Evolutionary conservation across 2,113 vertebrate species (phyloP).

Genomic region (Nannobrachium achirus): DNA sequence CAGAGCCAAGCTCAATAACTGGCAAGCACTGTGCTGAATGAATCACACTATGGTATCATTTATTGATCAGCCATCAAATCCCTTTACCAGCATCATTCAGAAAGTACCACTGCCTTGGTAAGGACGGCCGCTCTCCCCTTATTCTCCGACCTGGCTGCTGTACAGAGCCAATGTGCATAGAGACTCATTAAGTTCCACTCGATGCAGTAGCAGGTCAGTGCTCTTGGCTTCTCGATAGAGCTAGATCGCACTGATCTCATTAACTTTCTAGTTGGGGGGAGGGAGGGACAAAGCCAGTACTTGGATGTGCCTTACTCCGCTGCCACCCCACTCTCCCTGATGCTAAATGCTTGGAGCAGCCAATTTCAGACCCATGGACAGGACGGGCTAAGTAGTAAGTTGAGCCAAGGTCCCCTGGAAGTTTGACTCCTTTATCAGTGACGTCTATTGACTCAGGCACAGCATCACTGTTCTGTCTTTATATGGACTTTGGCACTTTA

Average conservation of each 20-base stretch:
- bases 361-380: conserved; percentile 45
- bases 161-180: conserved; percentile 32
- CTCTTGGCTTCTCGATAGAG: conserved; percentile 52
- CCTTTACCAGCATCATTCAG: conserved; percentile 38
- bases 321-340: conserved; percentile 9
- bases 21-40: conserved; percentile 45
- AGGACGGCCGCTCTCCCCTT: conserved; percentile 32
- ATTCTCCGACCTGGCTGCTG: conserved; percentile 12
- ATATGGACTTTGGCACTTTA: conserved; percentile 44
- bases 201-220: conserved; percentile 24
- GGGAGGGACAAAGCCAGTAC: conserved; percentile 5
- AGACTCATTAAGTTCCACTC: conserved; percentile 42
- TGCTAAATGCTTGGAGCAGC: conserved; percentile 39
- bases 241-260: conserved; percentile 10
- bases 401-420: conserved; percentile 47
- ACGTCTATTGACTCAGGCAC: conserved; percentile 65
- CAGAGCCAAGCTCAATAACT: conserved; percentile 46
- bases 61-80: conserved; percentile 64
- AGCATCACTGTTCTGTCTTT: conserved; percentile 52
- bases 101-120: conserved; percentile 41
- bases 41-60: conserved; percentile 64
- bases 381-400: conserved; percentile 43
- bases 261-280: neutral
- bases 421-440: conserved; percentile 66
- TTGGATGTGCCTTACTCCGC: conserved; percentile 21